Percentiles rank a stretch among this genome's conserved stretches.
These are phyloP conservation scores for Halisarca cf. caerulea DNA, from an alignment of 37 sponge, comb jelly and placozoan genomes.

Conservation along the genomic window DNA sequence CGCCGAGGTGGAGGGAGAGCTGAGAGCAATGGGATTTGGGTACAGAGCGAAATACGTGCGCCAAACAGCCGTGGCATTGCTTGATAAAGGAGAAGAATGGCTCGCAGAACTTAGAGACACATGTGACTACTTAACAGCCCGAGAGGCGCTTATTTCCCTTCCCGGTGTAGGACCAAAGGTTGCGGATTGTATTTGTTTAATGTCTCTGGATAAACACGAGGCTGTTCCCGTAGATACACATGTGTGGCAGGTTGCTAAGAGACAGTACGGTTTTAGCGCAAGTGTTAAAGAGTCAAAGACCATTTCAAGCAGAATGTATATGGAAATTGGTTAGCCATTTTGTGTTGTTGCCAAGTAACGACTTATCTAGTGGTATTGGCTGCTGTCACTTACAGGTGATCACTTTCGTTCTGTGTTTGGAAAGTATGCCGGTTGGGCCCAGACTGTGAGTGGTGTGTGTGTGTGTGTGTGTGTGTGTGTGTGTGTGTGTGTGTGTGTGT, in stretches of 20 bases:
- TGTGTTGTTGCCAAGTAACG: neutral
- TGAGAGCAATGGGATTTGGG: conserved; percentile 87
- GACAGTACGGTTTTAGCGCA: conserved; percentile 62
- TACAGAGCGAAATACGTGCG: conserved; percentile 86
- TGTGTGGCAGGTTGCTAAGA: conserved; percentile 68
- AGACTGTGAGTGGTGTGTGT: conserved; percentile 58
- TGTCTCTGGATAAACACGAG: conserved; percentile 83
- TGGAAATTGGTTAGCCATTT: conserved; percentile 35
- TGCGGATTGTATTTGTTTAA: conserved; percentile 94
- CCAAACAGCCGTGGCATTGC: conserved; percentile 44
- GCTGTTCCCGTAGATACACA: conserved; percentile 97
- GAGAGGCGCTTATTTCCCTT: conserved; percentile 51
- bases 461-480: neutral
- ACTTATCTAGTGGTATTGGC: neutral
- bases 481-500: too few species aligned
- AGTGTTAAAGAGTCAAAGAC: conserved; percentile 7
- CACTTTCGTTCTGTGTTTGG: conserved; percentile 77
- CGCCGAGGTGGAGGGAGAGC: conserved; percentile 38
- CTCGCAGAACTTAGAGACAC: conserved; percentile 12
- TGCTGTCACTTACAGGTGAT: conserved; percentile 45
- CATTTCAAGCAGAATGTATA: conserved; percentile 37
- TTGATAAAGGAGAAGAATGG: conserved; percentile 39
- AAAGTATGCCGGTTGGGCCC: conserved; percentile 86
- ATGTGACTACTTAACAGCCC: conserved; percentile 50
- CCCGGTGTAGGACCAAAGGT: conserved; percentile 91